Evolutionary conservation across 2,888 invertebrate genomes (phyloP), one percentile per base, ranked within the genome.

Genomic region (Marronus borbonicus): DNA sequence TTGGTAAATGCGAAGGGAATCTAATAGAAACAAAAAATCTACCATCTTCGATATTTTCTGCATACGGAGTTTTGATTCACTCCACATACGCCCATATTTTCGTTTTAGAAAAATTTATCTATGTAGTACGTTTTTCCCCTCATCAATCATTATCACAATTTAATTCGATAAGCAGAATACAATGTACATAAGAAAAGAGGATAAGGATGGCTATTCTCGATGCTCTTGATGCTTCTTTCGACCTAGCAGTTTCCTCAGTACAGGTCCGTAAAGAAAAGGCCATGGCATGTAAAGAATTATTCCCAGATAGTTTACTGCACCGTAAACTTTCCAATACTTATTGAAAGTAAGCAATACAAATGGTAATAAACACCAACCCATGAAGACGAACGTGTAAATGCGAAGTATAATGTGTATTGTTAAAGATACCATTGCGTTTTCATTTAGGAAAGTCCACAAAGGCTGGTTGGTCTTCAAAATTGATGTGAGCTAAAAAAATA

Each of bases 291-390:
- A 94, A 17, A 94, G 83, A 8, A 94, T 74, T 75, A 93, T 92
- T 0, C 95, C 95, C 31, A 92, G 92, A 84, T 93, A 95, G 85
- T 93, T 92, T 2, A 94, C 88, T 55, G 92, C 91, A 0, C 86
- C 83, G 83, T 92, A 94, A 0, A 94, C 92, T 0, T 86, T 86
- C 88, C 91, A 92, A 91, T 95, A 96, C 81, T 92, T 93, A 0
- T 91, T 88, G 82, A 91, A 94, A 3, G 92, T 92, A 80, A 96
- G 91, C 3, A 94, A 90, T 60, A 92, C 92, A 84, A 97, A 96
- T 0, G 96, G 94, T 10, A 93, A 89, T 62, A 96, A 88, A 83
- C 94, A 94, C 91, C 95, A 97, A 8, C 96, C 96, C 94, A 97
- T 95, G 83, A 94, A 95, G 8, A 95, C 90, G 62, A 94, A 91